phyloP scores from a whole-genome alignment of 2,797 vertebrate genomes.

The Etheostoma nigrum region DNA sequence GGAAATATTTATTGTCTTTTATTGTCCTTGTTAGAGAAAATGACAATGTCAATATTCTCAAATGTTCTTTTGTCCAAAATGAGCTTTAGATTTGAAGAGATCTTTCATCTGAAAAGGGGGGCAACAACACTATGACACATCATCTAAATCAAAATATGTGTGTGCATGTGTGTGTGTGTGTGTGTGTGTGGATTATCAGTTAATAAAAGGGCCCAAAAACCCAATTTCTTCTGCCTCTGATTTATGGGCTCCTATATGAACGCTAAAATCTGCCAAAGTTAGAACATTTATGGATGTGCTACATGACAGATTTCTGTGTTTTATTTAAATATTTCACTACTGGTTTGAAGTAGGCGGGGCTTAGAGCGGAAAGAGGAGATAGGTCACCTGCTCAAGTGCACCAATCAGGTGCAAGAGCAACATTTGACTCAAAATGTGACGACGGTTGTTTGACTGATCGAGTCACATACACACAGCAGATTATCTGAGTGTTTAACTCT shows the following conservation, averaged over 20 bases:
- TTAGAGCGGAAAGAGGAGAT: not conserved
- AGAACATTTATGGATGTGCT: not conserved
- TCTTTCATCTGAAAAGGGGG: not conserved
- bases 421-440: not conserved
- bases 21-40: slow-evolving; percentile 27
- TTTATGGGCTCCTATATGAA: not conserved
- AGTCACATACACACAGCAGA: too few species aligned
- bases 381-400: not conserved
- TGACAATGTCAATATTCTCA: slow-evolving; percentile 15
- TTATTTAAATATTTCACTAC: not conserved
- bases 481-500: too few species aligned
- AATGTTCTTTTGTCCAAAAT: slow-evolving; percentile 25
- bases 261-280: not conserved
- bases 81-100: slow-evolving; percentile 15
- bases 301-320: not conserved
- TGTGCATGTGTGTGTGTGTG: too few species aligned
- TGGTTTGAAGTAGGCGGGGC: not conserved
- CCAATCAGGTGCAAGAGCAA: slow-evolving; percentile 23
- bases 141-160: too few species aligned
- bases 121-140: not conserved
- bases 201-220: not conserved
- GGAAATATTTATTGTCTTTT: slow-evolving; percentile 6
- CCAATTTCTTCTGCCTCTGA: not conserved
- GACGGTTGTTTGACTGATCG: not conserved
- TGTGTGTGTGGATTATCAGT: not conserved